phyloP scores from a whole-genome alignment of 2,888 invertebrate genomes.

The Drepanosiphum platanoidis region DNA sequence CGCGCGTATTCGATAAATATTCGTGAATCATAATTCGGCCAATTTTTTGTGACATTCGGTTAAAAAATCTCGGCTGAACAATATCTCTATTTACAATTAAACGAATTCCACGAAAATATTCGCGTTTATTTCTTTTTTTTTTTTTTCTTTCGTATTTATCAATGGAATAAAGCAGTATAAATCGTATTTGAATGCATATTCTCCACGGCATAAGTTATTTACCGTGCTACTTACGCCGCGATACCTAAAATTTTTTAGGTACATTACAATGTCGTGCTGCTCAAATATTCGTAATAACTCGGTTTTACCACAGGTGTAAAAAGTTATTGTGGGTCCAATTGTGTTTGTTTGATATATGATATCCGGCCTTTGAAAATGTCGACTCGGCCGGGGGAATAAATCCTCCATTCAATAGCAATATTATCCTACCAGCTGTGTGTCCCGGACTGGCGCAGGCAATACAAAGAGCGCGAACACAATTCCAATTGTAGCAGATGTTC shows the following conservation, averaged over 20 bases:
- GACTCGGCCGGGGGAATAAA: constrained; percentile 18
- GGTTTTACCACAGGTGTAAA: constrained; percentile 50
- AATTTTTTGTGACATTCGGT: not conserved
- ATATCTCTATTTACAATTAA: too few species aligned
- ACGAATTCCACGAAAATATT: too few species aligned
- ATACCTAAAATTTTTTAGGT: too few species aligned
- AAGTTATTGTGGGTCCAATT: constrained; percentile 43
- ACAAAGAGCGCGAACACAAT: constrained; percentile 39
- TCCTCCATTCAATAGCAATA: constrained; percentile 22
- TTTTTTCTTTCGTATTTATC: too few species aligned
- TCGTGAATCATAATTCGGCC: not conserved
- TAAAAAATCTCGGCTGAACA: too few species aligned
- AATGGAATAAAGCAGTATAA: too few species aligned
- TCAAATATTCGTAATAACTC: not conserved
- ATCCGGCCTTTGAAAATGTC: constrained; percentile 53
- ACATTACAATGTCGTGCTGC: not conserved
- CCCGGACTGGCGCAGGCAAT: not conserved
- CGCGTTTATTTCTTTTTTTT: too few species aligned
- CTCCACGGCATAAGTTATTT: too few species aligned
- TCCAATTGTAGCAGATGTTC: constrained; percentile 47
- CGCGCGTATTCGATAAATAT: not conserved
- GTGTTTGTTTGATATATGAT: constrained; percentile 54
- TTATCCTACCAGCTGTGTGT: constrained; percentile 46
- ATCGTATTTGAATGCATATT: too few species aligned
- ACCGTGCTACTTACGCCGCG: too few species aligned